Evolutionary conservation across 2,113 vertebrate species (phyloP).

Genomic region (Passer domesticus): DNA sequence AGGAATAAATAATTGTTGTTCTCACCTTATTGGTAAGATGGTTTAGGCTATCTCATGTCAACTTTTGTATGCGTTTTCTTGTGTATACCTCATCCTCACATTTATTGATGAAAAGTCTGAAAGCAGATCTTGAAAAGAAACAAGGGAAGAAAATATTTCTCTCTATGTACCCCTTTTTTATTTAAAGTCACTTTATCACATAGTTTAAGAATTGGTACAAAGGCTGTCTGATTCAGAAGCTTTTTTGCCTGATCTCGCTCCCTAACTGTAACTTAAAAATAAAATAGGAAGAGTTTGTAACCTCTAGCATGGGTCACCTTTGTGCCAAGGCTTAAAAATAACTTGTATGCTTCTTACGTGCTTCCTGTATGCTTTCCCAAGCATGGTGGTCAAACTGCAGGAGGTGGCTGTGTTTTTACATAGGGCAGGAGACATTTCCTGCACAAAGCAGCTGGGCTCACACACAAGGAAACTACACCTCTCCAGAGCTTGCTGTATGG

Average conservation of each 20-base stretch:
- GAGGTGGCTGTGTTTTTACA: neutral
- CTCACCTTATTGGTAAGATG: neutral
- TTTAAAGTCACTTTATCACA: neutral
- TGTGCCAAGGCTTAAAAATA: neutral
- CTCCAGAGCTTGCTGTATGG: fast-evolving
- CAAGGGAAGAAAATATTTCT: neutral
- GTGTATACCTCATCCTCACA: neutral
- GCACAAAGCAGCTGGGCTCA: fast-evolving
- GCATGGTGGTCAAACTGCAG: neutral
- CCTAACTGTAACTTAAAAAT: neutral
- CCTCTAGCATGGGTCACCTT: neutral
- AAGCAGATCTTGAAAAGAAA: neutral
- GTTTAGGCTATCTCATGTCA: neutral
- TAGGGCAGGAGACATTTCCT: neutral
- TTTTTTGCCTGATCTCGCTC: neutral
- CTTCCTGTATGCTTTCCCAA: neutral
- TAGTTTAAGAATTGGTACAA: neutral
- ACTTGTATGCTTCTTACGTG: neutral
- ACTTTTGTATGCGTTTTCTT: neutral
- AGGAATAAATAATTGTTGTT: neutral
- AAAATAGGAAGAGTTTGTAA: neutral
- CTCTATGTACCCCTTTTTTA: neutral
- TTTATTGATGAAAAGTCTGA: neutral
- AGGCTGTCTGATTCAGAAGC: neutral
- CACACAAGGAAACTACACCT: neutral